phyloP scores from a whole-genome alignment of 2,797 vertebrate species.

The Salarias fasciatus region DNA sequence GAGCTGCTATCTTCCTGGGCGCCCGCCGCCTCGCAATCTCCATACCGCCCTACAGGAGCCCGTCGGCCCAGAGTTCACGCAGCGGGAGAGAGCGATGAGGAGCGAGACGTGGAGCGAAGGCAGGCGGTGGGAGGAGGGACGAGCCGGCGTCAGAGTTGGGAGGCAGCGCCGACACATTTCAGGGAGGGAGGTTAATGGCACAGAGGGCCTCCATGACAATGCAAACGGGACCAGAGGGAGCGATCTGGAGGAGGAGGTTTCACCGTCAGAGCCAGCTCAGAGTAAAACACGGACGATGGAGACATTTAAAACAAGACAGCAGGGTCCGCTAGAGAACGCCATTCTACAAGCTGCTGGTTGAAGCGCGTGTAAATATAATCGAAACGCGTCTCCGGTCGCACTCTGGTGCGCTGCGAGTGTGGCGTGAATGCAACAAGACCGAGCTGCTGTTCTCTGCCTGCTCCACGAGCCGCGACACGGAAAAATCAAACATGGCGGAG shows the following conservation, averaged over 20 bases:
- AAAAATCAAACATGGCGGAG: too few species aligned
- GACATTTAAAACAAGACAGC: conserved; percentile 11
- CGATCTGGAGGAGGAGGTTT: neutral
- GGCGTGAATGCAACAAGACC: too few species aligned
- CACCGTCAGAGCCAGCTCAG: conserved; percentile 33
- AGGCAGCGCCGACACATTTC: conserved; percentile 58
- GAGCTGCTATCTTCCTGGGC: conserved; percentile 52
- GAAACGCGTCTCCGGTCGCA: too few species aligned
- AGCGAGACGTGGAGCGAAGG: conserved; percentile 36
- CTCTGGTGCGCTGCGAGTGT: too few species aligned
- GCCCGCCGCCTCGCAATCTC: conserved; percentile 50
- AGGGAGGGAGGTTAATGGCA: conserved; percentile 69
- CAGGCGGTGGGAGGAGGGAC: conserved; percentile 42
- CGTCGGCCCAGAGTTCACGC: conserved; percentile 65
- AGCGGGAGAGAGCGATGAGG: conserved; percentile 50
- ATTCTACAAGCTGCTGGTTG: too few species aligned
- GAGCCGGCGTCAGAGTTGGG: conserved; percentile 47
- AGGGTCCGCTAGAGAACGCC: too few species aligned
- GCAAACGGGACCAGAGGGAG: conserved; percentile 37
- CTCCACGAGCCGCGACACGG: too few species aligned
- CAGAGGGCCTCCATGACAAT: conserved; percentile 57
- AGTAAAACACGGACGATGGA: conserved; percentile 5
- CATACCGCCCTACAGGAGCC: conserved; percentile 59
- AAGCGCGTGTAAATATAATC: too few species aligned
- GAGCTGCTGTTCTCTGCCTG: too few species aligned